Conservation (phyloP, 1,140 invertebrate genomes). For the Potamilus streckersoni region DNA sequence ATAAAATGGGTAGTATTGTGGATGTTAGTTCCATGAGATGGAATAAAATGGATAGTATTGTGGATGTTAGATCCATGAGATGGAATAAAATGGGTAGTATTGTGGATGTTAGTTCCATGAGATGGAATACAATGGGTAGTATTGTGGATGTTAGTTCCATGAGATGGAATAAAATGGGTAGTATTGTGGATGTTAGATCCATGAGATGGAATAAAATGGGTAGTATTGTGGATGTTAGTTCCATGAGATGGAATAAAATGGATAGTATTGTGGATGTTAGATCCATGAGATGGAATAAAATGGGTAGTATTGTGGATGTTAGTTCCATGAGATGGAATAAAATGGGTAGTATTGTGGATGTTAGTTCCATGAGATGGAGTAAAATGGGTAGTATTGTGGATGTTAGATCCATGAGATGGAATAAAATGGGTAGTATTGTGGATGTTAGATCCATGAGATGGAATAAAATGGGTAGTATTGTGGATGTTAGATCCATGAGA, state of each 20-base stretch:
- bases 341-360: background rate
- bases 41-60: background rate
- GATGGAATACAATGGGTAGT: background rate
- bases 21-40: background rate
- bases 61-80: background rate
- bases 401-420: background rate
- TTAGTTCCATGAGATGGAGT: background rate
- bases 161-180: background rate
- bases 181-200: background rate
- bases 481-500: background rate
- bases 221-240: background rate
- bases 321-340: conserved; percentile 1
- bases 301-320: background rate
- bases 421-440: background rate
- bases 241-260: background rate
- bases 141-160: background rate
- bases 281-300: background rate
- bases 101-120: background rate
- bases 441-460: background rate
- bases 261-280: too few species aligned
- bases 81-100: background rate
- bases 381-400: background rate
- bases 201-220: background rate
- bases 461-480: background rate
- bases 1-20: background rate